These are phyloP conservation scores for Brachionus sp. DNA, from an alignment of 1,140 invertebrate species.

Conservation along the genomic window DNA sequence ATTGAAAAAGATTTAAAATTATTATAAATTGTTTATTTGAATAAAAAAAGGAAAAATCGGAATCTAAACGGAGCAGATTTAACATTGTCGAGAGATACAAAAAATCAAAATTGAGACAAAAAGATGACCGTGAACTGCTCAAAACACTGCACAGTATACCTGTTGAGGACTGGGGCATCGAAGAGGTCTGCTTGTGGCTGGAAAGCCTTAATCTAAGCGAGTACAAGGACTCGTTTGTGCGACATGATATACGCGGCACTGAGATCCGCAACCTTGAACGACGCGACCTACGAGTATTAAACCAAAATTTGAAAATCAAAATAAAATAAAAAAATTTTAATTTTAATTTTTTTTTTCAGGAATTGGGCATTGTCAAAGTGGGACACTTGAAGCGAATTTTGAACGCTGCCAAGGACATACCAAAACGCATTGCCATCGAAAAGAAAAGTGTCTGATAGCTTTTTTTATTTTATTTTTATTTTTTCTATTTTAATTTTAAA, in stretches of 20 bases:
- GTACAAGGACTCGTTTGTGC: slow-evolving; percentile 73
- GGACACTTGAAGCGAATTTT: slow-evolving; percentile 89
- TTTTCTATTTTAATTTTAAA: background rate
- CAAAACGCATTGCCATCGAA: background rate
- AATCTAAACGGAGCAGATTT: slow-evolving; percentile 35
- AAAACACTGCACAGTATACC: slow-evolving; percentile 45
- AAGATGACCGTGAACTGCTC: background rate
- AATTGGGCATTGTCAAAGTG: slow-evolving; percentile 83
- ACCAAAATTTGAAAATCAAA: background rate
- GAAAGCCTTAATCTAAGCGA: slow-evolving; percentile 79
- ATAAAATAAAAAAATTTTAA: background rate
- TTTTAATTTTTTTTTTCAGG: slow-evolving; percentile 55
- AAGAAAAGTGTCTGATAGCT: slow-evolving; percentile 34
- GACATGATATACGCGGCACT: slow-evolving; percentile 83
- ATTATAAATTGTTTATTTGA: background rate
- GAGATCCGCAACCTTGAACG: slow-evolving; percentile 81
- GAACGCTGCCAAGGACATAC: slow-evolving; percentile 62
- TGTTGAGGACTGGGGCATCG: slow-evolving; percentile 61
- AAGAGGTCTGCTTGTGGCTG: slow-evolving; percentile 72
- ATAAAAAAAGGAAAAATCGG: background rate
- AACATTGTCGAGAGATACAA: background rate
- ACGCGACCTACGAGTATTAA: slow-evolving; percentile 60
- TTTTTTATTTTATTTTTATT: background rate
- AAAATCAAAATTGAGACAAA: slow-evolving; percentile 14
- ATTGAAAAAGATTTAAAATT: slow-evolving; percentile 47